Conservation (phyloP, 2,888 invertebrate species). For the Caenorhabditis becei region DNA sequence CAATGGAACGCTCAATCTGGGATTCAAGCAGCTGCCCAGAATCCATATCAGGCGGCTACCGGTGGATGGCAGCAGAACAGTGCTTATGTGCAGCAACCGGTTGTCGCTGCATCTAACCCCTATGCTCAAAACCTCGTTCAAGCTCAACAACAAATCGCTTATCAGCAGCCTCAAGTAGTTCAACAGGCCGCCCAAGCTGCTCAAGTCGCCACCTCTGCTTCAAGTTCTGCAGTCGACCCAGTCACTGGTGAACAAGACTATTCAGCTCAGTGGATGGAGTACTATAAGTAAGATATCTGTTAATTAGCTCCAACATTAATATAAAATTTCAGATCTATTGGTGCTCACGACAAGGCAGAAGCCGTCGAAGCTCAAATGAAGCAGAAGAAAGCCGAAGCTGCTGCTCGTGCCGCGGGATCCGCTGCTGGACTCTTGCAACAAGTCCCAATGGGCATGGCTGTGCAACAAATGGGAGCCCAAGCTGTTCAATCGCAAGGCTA, state of each 20-base stretch:
- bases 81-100: constrained; percentile 21
- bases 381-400: constrained; percentile 45
- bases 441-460: constrained; percentile 30
- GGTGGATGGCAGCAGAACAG: constrained; percentile 44
- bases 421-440: constrained; percentile 62
- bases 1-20: constrained; percentile 29
- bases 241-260: constrained; percentile 89
- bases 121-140: constrained; percentile 30
- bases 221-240: constrained; percentile 74
- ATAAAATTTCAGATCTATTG: constrained; percentile 50
- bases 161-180: constrained; percentile 19
- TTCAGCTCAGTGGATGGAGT: constrained; percentile 97
- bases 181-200: constrained; percentile 37
- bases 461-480: constrained; percentile 31
- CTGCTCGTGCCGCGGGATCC: constrained; percentile 70
- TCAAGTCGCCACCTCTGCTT: constrained; percentile 21
- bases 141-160: constrained; percentile 23
- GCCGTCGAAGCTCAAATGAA: constrained; percentile 85
- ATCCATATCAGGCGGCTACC: constrained; percentile 34
- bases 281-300: constrained; percentile 87
- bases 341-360: constrained; percentile 50
- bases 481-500: constrained; percentile 20
- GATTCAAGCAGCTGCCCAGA: constrained; percentile 17
- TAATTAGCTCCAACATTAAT: not conserved
- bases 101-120: constrained; percentile 15